Evolutionary conservation across 35 echinoderm and acorn worm species (phyloP).

Genomic region (Hemicentrotus pulcherrimus): DNA sequence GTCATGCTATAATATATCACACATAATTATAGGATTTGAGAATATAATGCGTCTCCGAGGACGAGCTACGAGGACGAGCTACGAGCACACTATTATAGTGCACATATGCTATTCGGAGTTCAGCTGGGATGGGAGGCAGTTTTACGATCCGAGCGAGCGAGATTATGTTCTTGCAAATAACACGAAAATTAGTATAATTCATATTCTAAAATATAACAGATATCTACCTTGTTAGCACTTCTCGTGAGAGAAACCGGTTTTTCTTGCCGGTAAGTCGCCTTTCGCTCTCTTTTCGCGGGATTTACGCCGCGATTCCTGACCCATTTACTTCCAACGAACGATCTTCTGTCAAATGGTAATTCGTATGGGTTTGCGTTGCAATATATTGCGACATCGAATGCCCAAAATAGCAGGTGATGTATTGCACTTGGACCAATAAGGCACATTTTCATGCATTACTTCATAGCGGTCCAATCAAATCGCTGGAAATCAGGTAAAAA

Average conservation of each 20-base stretch:
- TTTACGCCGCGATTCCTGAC: slow-evolving; percentile 37
- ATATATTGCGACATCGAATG: slow-evolving; percentile 23
- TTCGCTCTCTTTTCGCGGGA: slow-evolving; percentile 43
- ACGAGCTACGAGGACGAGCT: neutral
- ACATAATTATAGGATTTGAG: neutral
- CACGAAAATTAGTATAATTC: neutral
- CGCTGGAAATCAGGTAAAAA: neutral
- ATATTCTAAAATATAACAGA: neutral
- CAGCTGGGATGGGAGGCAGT: too few species aligned
- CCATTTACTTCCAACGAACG: slow-evolving; percentile 37
- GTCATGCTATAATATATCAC: neutral
- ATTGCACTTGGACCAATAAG: slow-evolving; percentile 2
- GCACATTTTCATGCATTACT: slow-evolving; percentile 17
- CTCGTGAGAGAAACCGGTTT: slow-evolving; percentile 49
- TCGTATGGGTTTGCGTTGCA: neutral
- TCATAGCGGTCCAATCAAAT: slow-evolving; percentile 11
- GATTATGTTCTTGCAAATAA: neutral
- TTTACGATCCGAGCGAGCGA: too few species aligned
- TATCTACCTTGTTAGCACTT: slow-evolving; percentile 47
- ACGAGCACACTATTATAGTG: neutral
- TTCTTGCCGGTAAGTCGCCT: slow-evolving; percentile 47
- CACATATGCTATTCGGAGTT: too few species aligned
- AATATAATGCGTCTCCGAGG: neutral
- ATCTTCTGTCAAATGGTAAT: neutral
- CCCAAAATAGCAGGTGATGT: slow-evolving; percentile 44